Conservation (phyloP, 23 tunicate genomes). For the Oikopleura albicans region DNA sequence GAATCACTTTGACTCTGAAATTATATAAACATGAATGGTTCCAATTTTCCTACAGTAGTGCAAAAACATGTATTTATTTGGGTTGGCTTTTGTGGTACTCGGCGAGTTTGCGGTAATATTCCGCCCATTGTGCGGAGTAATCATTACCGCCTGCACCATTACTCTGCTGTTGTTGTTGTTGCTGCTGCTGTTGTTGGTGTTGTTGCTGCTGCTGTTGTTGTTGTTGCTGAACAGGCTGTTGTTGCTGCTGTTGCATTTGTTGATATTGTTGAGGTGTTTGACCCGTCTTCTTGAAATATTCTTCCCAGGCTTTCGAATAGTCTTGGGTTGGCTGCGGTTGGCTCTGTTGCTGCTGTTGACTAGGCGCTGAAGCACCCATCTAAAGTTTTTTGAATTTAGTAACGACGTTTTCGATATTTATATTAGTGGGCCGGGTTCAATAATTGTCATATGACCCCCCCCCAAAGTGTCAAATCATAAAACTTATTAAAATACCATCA, state of each 20-base stretch:
- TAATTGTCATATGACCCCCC: too few relatives aligned
- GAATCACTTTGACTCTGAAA: too few relatives aligned
- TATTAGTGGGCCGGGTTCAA: too few relatives aligned
- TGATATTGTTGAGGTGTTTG: slow-evolving; percentile 6
- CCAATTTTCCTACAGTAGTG: too few relatives aligned
- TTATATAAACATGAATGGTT: too few relatives aligned
- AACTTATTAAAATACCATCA: too few relatives aligned
- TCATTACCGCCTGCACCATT: slow-evolving; percentile 19
- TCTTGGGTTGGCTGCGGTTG: slow-evolving; percentile 33
- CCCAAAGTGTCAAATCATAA: too few relatives aligned
- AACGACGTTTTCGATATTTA: too few relatives aligned
- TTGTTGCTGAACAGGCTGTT: background rate
- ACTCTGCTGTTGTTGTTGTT: background rate
- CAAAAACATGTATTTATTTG: too few relatives aligned
- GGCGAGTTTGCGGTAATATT: slow-evolving; percentile 59
- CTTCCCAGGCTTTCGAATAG: slow-evolving; percentile 94
- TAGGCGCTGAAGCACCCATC: too few relatives aligned
- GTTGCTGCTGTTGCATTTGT: background rate
- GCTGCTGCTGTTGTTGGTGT: background rate
- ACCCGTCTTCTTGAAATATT: slow-evolving; percentile 41
- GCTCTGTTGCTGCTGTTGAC: background rate
- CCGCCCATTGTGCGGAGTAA: slow-evolving; percentile 95
- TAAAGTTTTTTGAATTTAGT: too few relatives aligned
- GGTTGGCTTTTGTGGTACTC: slow-evolving; percentile 20
- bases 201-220: background rate